These are phyloP conservation scores for Nasonovia ribisnigri DNA, from an alignment of 2,888 invertebrate species.

Conservation along the genomic window DNA sequence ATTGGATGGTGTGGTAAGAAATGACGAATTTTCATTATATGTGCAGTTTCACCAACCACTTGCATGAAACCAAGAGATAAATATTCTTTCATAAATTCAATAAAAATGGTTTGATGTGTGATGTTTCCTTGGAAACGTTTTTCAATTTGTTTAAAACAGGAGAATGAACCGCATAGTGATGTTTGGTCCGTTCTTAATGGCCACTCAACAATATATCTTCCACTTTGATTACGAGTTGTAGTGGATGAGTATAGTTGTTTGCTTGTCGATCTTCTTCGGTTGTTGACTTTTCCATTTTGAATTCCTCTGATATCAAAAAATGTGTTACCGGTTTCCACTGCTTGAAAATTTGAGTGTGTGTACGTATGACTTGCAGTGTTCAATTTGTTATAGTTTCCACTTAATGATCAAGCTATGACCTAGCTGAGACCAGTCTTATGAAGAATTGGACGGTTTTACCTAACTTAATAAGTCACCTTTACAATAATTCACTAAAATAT, in stretches of 20 bases:
- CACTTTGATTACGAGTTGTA: not conserved
- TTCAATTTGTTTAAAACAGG: not conserved
- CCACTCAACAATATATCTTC: not conserved
- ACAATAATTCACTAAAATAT: not conserved
- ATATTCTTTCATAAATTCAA: conserved; percentile 3
- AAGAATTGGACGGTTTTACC: conserved; percentile 8
- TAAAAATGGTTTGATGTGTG: not conserved
- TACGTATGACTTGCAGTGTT: not conserved
- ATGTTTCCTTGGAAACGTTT: not conserved
- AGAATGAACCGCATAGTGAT: not conserved
- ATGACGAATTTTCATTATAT: not conserved
- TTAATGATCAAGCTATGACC: not conserved
- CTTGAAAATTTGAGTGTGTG: not conserved
- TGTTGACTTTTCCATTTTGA: not conserved
- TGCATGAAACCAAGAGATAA: conserved; percentile 20
- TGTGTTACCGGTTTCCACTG: not conserved
- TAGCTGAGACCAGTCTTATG: not conserved
- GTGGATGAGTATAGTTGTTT: not conserved
- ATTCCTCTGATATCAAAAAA: not conserved
- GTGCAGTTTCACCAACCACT: not conserved
- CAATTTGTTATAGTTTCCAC: not conserved
- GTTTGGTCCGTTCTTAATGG: not conserved
- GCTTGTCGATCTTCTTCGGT: not conserved
- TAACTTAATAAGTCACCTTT: not conserved
- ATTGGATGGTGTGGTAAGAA: conserved; percentile 68